Evolutionary conservation across 2,113 vertebrate species (phyloP), one percentile per base, ranked within the genome.

Genomic region (Hiodon alosoides): DNA sequence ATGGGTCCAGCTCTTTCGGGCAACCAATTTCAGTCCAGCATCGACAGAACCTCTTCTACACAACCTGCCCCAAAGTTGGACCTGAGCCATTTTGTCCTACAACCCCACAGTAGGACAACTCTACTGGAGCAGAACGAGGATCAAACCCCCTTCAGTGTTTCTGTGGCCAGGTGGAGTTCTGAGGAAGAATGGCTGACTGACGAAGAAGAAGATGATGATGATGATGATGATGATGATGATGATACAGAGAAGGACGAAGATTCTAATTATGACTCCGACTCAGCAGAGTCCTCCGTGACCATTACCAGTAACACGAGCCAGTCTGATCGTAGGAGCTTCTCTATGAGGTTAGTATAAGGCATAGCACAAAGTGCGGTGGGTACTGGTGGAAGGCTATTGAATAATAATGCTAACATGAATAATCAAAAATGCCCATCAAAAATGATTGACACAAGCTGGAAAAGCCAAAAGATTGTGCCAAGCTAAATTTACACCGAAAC

Each of bases 301-400:
- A 81, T 89, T 73, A 91, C 89, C 58, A 92, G 91, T 55, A 86
- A 85, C 77, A 86, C 87, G 81, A 90, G 90, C 82, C 88, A 89
- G 53, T 87, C 86, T 2, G 89, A 90, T 74, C 79, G 80, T 77
- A 86, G 65, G 79, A 92, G 91, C 77, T 92, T 90, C 80, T 84
- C 83, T 13, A 61, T 93, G 72, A 91, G 87, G 92, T 93, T 78
- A 51, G 85, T 80, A 16, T 7, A 59, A 48, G 13, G 47, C 31
- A 31, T 31, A 31, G 31, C 31, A 31, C 31, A 31, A 31, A 31
- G 31, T 31, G 31, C 16, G 17, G 51, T 54, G 16, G 31, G 54
- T 46, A 11, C 3, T 16, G 54, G 11, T 53, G 68, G 31, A 31
- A 31, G 31, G 31, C 31, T 2, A 31, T 31, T 31, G 31, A 31